Conservation (phyloP, 2,113 vertebrate species). For the Sapajus apella region DNA sequence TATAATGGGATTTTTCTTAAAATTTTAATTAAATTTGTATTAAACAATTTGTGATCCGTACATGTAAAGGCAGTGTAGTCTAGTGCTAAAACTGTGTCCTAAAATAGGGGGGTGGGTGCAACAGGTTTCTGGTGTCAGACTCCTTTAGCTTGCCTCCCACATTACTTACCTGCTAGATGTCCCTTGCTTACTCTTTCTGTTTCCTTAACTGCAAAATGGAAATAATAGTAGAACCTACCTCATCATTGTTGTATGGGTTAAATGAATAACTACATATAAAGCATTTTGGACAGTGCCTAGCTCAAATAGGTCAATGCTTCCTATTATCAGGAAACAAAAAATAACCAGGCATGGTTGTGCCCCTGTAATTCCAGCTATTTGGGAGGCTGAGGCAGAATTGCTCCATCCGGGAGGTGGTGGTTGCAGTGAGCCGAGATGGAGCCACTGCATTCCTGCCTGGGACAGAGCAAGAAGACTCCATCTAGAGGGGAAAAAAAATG, state of each 20-base stretch:
- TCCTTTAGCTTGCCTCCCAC: not conserved
- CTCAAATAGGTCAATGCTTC: not conserved
- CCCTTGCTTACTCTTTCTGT: not conserved
- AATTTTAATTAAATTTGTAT: slow-evolving; percentile 13
- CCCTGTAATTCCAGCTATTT: no score
- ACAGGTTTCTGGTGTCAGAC: not conserved
- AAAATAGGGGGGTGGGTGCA: not conserved
- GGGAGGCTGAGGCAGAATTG: no score
- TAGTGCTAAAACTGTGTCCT: not conserved
- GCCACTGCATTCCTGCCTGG: no score
- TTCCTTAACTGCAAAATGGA: slow-evolving; percentile 3
- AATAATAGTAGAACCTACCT: not conserved
- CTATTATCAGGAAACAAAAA: not conserved
- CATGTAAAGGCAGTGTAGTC: not conserved
- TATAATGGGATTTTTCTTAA: slow-evolving; percentile 23
- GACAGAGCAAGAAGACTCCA: no score
- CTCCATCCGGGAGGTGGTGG: no score
- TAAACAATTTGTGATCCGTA: slow-evolving; percentile 3
- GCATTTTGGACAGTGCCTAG: not conserved
- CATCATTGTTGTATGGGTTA: not conserved
- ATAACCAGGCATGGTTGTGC: no score
- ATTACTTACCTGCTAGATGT: not conserved
- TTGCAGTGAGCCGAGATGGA: no score
- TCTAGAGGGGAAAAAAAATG: no score
- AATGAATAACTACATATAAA: not conserved